Evolutionary conservation across 92 coral and sea anemone species (phyloP), one percentile per base, ranked within the genome.

Genomic region (Siderastrea siderea): DNA sequence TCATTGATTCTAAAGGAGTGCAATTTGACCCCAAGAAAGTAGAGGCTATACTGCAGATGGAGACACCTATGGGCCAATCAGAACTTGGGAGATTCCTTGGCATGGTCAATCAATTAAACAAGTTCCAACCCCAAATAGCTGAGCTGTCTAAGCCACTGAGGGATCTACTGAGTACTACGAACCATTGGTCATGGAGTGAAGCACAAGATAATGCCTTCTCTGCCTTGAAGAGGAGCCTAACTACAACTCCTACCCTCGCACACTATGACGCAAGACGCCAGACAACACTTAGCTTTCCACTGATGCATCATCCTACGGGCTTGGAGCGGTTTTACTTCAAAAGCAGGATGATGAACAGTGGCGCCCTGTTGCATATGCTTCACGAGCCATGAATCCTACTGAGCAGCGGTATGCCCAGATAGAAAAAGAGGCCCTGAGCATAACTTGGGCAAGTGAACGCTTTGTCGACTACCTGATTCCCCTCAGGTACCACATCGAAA

Each of bases 371-470:
- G 38, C 38, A 26, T 26, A 26, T 26, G 38, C 38, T 26, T 26
- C 38, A 26, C 38, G 38, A 26, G 38, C 38, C 38, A 26, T 26
- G 38, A 26, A 26, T 26, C 38, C 38, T 26, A 26, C 38, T 26
- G 38, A 26, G 38, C 38, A 26, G 38, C 38, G 38, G 38, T 26
- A 26, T 26, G 38, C 38, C 38, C 38, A 26, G 38, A 26, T 26
- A 26, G 38, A 26, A 26, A 26, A 26, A 26, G 38, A 88, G 57
- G 87, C 90, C 2, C 60, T 84, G 51, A 85, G 43, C 26, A 72
- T 84, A 7, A 92, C 92, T 11, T 91, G 89, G 92, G 89, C 94
- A 17, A 64, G 94, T 67, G 92, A 91, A 46, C 49, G 86, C 38
- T 87, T 87, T 63, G 81, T 85, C 46, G 89, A 91, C 61, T 85